Evolutionary conservation across 1,140 invertebrate species (phyloP).

Genomic region (Drosophila jambulina): DNA sequence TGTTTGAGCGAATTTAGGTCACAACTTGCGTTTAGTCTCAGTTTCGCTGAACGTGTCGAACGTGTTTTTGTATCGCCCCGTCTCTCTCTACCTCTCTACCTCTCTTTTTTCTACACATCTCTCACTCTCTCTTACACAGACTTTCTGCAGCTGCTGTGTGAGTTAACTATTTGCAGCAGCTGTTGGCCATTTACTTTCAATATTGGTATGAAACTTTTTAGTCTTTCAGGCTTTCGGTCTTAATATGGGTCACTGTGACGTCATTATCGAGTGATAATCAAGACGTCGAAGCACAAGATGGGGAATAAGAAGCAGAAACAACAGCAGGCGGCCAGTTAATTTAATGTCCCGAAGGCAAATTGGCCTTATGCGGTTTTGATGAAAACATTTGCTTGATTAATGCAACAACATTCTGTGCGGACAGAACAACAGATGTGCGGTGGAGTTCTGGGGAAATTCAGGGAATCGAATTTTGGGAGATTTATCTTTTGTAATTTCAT

Average conservation of each 20-base stretch:
- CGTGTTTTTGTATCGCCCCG: slow-evolving; percentile 45
- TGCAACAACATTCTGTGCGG: slow-evolving; percentile 13
- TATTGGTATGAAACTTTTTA: slow-evolving; percentile 58
- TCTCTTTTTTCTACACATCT: background rate
- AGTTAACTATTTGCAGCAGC: slow-evolving; percentile 60
- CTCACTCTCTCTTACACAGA: background rate
- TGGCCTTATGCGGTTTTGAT: slow-evolving; percentile 44
- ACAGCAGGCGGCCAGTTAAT: slow-evolving; percentile 31
- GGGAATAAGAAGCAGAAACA: slow-evolving; percentile 6
- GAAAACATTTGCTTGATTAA: slow-evolving; percentile 58
- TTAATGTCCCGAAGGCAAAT: slow-evolving; percentile 42
- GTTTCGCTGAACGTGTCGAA: slow-evolving; percentile 68
- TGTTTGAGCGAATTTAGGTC: slow-evolving; percentile 73
- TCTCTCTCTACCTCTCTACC: background rate
- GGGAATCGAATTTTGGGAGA: slow-evolving; percentile 10
- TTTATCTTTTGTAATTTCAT: slow-evolving; percentile 44
- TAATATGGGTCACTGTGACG: slow-evolving; percentile 48
- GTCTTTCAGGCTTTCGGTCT: slow-evolving; percentile 15
- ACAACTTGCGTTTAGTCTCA: slow-evolving; percentile 57
- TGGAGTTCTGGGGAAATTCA: slow-evolving; percentile 13
- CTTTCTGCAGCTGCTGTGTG: slow-evolving; percentile 51
- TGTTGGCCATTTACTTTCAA: slow-evolving; percentile 77
- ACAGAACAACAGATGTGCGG: slow-evolving; percentile 41
- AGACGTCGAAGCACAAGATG: slow-evolving; percentile 4
- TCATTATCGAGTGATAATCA: slow-evolving; percentile 51